Evolutionary conservation across 2,113 vertebrate species (phyloP).

Genomic region (Callocephalon fimbriatum): DNA sequence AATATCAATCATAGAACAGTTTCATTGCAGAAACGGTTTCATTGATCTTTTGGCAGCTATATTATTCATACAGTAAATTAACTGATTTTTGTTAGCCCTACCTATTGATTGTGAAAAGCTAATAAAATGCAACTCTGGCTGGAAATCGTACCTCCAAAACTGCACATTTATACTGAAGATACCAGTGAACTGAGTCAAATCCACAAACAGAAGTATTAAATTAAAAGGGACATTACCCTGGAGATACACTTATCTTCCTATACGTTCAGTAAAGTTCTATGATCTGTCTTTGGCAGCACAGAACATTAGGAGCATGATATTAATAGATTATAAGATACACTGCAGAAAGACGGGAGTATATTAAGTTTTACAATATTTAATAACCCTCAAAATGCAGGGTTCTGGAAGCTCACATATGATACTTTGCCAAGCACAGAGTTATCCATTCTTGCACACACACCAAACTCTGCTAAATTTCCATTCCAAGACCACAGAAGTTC

Average conservation of each 20-base stretch:
- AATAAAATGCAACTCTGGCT: neutral
- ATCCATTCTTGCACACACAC: neutral
- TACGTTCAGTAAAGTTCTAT: neutral
- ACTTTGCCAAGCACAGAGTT: neutral
- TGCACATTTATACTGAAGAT: neutral
- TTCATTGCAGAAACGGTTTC: neutral
- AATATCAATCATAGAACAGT: neutral
- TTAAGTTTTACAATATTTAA: neutral
- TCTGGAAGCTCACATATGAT: neutral
- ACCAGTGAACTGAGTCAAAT: neutral
- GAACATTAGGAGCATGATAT: neutral
- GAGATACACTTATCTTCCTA: neutral
- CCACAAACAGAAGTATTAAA: neutral
- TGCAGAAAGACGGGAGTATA: neutral
- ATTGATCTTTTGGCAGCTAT: neutral
- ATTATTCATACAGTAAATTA: neutral
- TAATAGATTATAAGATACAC: neutral
- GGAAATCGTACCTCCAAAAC: neutral
- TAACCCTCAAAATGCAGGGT: neutral
- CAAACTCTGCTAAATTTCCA: neutral
- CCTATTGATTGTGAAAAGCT: neutral
- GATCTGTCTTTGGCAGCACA: neutral
- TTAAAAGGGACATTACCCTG: neutral
- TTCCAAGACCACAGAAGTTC: neutral
- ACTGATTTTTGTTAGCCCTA: neutral